Evolutionary conservation across 2,113 vertebrate genomes (phyloP), one percentile per base, ranked within the genome.

Genomic region (Aegotheles bennettii): DNA sequence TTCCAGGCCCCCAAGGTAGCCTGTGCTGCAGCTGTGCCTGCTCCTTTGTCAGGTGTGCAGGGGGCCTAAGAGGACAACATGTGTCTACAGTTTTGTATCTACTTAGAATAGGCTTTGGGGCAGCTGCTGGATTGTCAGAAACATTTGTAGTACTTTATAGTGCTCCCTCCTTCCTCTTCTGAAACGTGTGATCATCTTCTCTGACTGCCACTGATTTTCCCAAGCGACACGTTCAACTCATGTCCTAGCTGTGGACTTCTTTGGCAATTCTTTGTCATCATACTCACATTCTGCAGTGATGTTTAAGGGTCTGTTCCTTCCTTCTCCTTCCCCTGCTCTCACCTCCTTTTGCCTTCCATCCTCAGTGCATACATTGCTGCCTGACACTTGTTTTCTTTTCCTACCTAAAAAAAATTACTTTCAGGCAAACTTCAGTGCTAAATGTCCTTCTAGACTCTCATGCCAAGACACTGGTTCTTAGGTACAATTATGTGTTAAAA

Each of bases 1-100:
- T 88, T 38, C 53, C 4, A 1, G 51, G 23, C 16, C 45, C 23
- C 9, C 0, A 0, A 42, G 64, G 13, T n/a, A 56, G 33, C 56
- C 24, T 4, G 3, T 60, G 11, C 61, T 88, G 48, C n/a, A 59
- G 47, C 68, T 9, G 5, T 89, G 51, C 29, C 43, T 0, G 0
- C 38, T 82, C 17, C 25, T 51, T 38, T 63, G 45, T 63, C 6
- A 40, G 53, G 18, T 0, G 0, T 64, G 57, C 40, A 45, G 43
- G 15, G 26, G 69, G 71, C 64, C 45, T 73, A 29, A 65, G 70
- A 80, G 25, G n/a, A 42, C 26, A 43, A 6, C 6, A 6, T 33
- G 47, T 35, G 12, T 56, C 5, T 28, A 65, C 31, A 84, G 31
- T 40, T 88, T 83, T 59, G 47, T 77, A 68, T 26, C 21, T 64